These are phyloP conservation scores for Ceuthmochares aereus DNA, from an alignment of 2,113 vertebrate species.

Conservation along the genomic window DNA sequence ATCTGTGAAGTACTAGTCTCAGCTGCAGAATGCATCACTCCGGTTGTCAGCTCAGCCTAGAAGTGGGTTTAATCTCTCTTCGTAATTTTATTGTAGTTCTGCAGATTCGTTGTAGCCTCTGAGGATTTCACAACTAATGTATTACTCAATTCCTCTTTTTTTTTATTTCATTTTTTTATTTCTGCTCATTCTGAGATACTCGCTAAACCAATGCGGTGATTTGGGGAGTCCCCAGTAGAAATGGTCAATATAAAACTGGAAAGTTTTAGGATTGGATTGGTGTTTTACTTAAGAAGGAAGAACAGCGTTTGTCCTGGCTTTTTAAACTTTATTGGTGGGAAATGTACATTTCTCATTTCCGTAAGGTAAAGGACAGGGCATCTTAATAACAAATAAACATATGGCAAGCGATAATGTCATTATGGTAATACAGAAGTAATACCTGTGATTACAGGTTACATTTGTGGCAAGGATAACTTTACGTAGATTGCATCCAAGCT, in stretches of 20 bases:
- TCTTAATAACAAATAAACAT: not conserved
- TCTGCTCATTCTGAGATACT: not conserved
- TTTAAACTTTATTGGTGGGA: not conserved
- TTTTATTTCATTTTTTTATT: not conserved
- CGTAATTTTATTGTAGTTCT: not conserved
- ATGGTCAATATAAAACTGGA: not conserved
- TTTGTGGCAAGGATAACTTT: rapidly evolving
- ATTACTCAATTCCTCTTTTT: not conserved
- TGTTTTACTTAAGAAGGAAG: not conserved
- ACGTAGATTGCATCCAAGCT: not conserved
- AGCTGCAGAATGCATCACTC: not conserved
- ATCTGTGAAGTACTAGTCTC: not conserved
- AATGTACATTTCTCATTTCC: not conserved
- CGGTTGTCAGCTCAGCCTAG: not conserved
- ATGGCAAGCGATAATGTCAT: not conserved
- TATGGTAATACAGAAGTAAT: not conserved
- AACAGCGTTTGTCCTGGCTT: not conserved
- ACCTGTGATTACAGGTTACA: not conserved
- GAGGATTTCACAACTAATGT: not conserved
- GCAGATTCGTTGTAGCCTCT: not conserved
- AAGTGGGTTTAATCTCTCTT: not conserved
- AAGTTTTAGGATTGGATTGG: not conserved
- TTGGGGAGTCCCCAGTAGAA: not conserved
- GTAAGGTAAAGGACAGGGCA: not conserved
- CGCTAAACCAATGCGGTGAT: not conserved